Percentiles rank a stretch among this genome's conserved stretches.
phyloP scores from a whole-genome alignment of 2,797 vertebrate genomes.

The Champsocephalus gunnari region DNA sequence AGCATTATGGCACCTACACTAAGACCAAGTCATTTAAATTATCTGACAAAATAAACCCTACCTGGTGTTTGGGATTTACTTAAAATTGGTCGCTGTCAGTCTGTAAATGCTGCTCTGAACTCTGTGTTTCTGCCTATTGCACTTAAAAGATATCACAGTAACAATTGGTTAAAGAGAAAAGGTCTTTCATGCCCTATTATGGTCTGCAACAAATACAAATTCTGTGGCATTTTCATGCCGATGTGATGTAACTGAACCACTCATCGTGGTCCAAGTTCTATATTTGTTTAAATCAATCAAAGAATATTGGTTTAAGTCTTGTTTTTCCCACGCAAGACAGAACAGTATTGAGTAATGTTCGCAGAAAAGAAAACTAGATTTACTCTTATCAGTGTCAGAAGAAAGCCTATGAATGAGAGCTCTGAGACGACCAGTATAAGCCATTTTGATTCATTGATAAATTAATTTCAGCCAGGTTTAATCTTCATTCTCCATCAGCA shows the following conservation, averaged over 20 bases:
- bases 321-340: neutral
- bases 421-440: constrained; percentile 1
- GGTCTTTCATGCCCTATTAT: neutral
- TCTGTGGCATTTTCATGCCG: neutral
- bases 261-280: neutral
- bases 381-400: constrained; percentile 14
- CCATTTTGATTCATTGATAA: constrained; percentile 17
- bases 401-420: constrained; percentile 12
- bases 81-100: neutral
- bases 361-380: constrained; percentile 14
- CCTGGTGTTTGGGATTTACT: neutral
- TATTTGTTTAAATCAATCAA: neutral
- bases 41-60: neutral
- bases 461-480: constrained; percentile 20
- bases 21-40: neutral
- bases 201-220: neutral
- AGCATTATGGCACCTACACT: too few species aligned
- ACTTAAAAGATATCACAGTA: too few species aligned
- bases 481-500: constrained; percentile 19
- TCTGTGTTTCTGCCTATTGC: too few species aligned
- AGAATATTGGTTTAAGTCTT: neutral
- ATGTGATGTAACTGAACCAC: neutral
- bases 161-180: too few species aligned
- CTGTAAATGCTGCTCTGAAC: neutral
- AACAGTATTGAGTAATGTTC: neutral